A percentile compares a stretch with the other conserved stretches of the same genome.
These are phyloP conservation scores for Aspidoscelis tigris DNA, from an alignment of 2,113 vertebrate species.

Conservation along the genomic window DNA sequence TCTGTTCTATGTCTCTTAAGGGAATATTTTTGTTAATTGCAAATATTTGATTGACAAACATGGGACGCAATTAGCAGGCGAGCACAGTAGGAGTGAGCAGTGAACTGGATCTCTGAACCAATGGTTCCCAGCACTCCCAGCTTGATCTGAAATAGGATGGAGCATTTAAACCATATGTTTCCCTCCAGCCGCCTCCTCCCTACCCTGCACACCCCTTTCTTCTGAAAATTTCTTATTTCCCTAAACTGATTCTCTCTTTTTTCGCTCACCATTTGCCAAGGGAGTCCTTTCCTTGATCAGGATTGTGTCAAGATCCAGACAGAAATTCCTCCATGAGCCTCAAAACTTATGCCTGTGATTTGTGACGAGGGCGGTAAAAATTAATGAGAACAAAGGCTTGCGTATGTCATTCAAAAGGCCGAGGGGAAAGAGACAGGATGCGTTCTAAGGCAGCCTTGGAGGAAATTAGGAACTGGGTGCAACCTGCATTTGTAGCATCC, in stretches of 20 bases:
- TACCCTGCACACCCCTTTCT: too few relatives aligned
- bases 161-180: conserved; percentile 92
- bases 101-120: conserved; percentile 92
- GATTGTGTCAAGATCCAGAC: conserved; percentile 71
- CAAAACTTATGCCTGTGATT: conserved; percentile 63
- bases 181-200: conserved; percentile 65
- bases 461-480: conserved; percentile 60
- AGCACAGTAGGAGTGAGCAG: conserved; percentile 87
- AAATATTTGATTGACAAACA: conserved; percentile 95
- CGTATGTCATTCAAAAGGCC: conserved; percentile 65
- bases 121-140: conserved; percentile 90
- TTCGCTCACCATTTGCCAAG: conserved; percentile 65
- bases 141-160: conserved; percentile 86
- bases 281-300: conserved; percentile 72
- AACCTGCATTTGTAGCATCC: conserved; percentile 47
- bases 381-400: conserved; percentile 73
- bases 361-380: conserved; percentile 75
- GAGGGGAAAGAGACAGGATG: conserved; percentile 59
- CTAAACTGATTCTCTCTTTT: conserved; percentile 76
- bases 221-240: conserved; percentile 71
- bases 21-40: conserved; percentile 91
- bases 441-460: conserved; percentile 69
- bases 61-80: conserved; percentile 92
- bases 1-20: conserved; percentile 82
- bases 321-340: conserved; percentile 70